Evolutionary conservation across 35 echinoderm and acorn worm species (phyloP), one percentile per base, ranked within the genome.

Genomic region (Apostichopus japonicus): DNA sequence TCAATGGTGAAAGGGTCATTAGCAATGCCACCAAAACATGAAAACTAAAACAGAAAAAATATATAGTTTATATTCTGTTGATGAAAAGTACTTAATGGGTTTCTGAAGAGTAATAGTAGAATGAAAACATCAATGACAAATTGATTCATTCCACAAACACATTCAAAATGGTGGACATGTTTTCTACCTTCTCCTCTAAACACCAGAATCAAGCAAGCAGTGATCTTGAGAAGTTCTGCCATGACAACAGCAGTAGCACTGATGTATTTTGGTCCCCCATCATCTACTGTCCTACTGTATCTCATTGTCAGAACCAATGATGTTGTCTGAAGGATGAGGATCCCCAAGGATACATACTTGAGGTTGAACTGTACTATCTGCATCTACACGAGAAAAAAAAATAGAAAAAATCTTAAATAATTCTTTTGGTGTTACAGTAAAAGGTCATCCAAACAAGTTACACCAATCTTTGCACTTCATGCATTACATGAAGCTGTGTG

Each of bases 251-350:
- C 97, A 79, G 90, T 91, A 8, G 90, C 86, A 65, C 94, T 96
- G 17, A 98, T 87, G 51, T 98, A 98, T 33, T 72, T 77, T 17
- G 94, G 97, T 84, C 97, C 97, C 77, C 94, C 97, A 55, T 90
- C 95, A 77, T 98, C 83, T 22, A 93, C 91, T 5, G 88, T 98
- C 57, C 97, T 81, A 6, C 95, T 96, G 87, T 96, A 99, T 10
- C 97, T 79, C 95, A 99, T 92, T 5, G 90, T 95, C 80, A 99
- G 83, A 23, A 99, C 97, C 27, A 96, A 54, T 15, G 95, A 92
- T 1, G 95, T 96, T 2, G 97, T 99, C 90, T 96, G 97, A 23
- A 99, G 56, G 62, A 99, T 96, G 23, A 99, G 87, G 55, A 99
- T 87, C 17, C 91, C 91, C 55, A 99, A 93, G 5, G 95, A 99